Base-by-base conservation (phyloP, 2,797 vertebrate genomes). In the Phalloptychus januarius region DNA sequence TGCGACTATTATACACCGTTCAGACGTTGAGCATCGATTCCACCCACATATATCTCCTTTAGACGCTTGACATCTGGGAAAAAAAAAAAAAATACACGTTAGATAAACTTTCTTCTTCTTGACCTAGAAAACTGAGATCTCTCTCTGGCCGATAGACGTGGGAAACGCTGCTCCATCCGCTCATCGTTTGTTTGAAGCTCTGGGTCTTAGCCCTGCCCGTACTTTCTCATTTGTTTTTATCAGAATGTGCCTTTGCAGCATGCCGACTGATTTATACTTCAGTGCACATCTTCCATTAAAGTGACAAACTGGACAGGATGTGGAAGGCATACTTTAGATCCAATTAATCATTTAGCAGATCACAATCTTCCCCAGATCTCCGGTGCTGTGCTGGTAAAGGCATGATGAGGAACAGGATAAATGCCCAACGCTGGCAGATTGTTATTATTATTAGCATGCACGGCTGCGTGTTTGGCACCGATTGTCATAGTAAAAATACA, bases 1-100 rank as follows among this genome's bases (percentile, higher is more conserved):
- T 82, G 58, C 72, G 71, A 48, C 18, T 20, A 16, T 58, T 40
- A 42, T 69, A 71, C 48, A 73, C 36, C 61, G 44, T 69, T 67
- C 73, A 73, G 73, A 80, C 70, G 78, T 7, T 67, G 36, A 80
- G 79, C 81, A 75, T 20, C 81, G 58, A 82, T 76, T 83, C 61
- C 67, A 84, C 70, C 67, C 84, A 72, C 61, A 58, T 83, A 79
- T 80, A 78, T 76, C 52, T 54, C 75, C 36, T 50, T 74, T 54
- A 42, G n/a, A 58, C 63, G 25, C 11, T 67, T 82, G 79, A 87
- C 81, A 82, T 75, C 58, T 67, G 61, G 65, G 36, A 16, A 25
- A 25, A 38, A 67, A 25, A 25, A 38, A 67, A 28, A 23, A 67
- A 38, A 33, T 11, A 48, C 18, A 20, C 23, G 48, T 72, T 50